Base-by-base conservation (phyloP, 2,113 vertebrate genomes). In the Zonotrichia leucophrys region DNA sequence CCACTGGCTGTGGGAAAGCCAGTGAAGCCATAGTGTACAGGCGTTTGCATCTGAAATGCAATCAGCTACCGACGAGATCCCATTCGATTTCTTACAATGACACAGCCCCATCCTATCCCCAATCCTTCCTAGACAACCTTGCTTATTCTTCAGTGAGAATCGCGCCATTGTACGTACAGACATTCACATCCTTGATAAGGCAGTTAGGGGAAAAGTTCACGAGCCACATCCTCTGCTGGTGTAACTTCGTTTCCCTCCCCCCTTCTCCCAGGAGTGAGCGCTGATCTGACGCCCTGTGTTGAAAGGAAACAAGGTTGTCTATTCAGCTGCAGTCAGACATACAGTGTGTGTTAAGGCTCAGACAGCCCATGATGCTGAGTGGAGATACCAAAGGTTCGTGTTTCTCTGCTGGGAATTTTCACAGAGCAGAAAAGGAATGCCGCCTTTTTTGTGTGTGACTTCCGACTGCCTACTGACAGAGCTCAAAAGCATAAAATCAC, bases 231-330 rank as follows among this genome's bases (percentile, higher is more conserved):
- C 70, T 89, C 81, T 53, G 19, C 69, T 89, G 52, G 22, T 84
- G 28, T 64, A 94, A 60, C 89, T 94, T 79, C 41, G 46, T 55
- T 87, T 87, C 81, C 92, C 77, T 81, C 60, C 93, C 84, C 89
- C 73, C 94, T 79, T 41, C 74, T 94, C 90, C 82, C 70, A 44
- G 7, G 85, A 80, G 75, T 49, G 75, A 86, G 79, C 24, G 90
- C 70, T 90, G 92, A 86, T 94, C 88, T 77, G 92, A 74, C 63
- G 49, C 91, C 74, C 62, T 52, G 78, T 46, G 66, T 22, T 97
- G 93, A 92, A 92, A 94, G 70, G 84, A 91, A 95, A 95, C 91
- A 95, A 89, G 70, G 84, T 95, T 90, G 81, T 93, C 94, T 92
- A 82, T 95, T 94, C 94, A 97, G 85, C 76, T 80, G 79, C 86